Evolutionary conservation across 2,888 invertebrate genomes (phyloP).

Genomic region (Drosophila crucigera): DNA sequence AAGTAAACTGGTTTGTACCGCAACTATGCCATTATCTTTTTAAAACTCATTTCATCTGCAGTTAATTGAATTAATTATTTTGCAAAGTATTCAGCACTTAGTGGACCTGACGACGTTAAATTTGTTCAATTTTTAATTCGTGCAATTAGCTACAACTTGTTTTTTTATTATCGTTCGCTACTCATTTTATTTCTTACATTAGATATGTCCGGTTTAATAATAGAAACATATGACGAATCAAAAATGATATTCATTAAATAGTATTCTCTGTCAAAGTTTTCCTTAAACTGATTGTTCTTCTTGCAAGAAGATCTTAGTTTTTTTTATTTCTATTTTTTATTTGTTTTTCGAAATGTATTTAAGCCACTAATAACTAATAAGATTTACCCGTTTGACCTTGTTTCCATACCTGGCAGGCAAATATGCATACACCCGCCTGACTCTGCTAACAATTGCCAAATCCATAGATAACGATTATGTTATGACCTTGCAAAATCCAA

Average conservation of each 20-base stretch:
- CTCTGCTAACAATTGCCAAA: constrained; percentile 26
- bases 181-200: neutral
- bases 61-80: constrained; percentile 41
- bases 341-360: neutral
- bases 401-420: neutral
- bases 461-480: constrained; percentile 13
- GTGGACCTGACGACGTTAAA: constrained; percentile 12
- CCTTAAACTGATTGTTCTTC: neutral
- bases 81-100: constrained; percentile 32
- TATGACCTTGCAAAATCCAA: constrained; percentile 40
- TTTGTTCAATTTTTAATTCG: constrained; percentile 10
- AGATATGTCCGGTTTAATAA: neutral
- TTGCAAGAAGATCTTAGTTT: neutral
- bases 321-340: neutral
- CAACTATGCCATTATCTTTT: constrained; percentile 42
- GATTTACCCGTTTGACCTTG: neutral
- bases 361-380: neutral
- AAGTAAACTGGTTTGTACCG: constrained; percentile 33
- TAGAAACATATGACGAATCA: neutral
- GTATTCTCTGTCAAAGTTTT: neutral
- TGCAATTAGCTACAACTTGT: constrained; percentile 2
- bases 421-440: constrained; percentile 19
- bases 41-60: constrained; percentile 36
- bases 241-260: neutral
- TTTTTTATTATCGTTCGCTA: neutral